phyloP scores from a whole-genome alignment of 2,797 vertebrate species.

The Diceros bicornis region DNA sequence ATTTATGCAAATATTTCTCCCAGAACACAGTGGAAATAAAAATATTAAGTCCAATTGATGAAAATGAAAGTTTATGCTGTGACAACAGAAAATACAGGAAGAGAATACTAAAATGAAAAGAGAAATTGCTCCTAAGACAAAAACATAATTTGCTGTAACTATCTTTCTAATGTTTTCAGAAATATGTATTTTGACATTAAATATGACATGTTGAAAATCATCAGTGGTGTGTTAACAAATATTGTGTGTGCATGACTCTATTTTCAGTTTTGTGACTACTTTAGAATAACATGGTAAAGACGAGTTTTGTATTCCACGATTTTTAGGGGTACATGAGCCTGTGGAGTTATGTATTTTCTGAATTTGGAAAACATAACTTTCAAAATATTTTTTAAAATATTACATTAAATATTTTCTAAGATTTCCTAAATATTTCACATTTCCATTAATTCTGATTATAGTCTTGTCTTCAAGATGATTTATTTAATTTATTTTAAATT shows the following conservation, averaged over 20 bases:
- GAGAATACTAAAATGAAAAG: conserved; percentile 34
- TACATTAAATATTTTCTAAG: conserved; percentile 25
- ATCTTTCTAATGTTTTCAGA: conserved; percentile 10
- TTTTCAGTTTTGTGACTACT: neutral
- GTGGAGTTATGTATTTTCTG: conserved; percentile 18
- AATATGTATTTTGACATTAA: neutral
- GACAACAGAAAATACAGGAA: conserved; percentile 29
- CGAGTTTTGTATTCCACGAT: neutral
- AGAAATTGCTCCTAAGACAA: neutral
- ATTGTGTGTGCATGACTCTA: neutral
- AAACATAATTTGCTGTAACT: neutral
- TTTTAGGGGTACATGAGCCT: neutral
- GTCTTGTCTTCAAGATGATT: conserved; percentile 17
- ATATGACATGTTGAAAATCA: neutral
- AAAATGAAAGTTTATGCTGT: conserved; percentile 57
- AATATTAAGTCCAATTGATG: conserved; percentile 20
- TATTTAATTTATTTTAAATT: conserved; percentile 62
- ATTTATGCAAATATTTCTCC: conserved; percentile 61
- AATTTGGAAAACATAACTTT: conserved; percentile 66
- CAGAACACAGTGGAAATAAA: conserved; percentile 12
- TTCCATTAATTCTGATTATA: neutral
- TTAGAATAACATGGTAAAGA: neutral
- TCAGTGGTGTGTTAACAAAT: neutral
- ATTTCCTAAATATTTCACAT: conserved; percentile 32
- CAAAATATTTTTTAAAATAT: conserved; percentile 24